Evolutionary conservation across 2,797 vertebrate genomes (phyloP).

Genomic region (Macroramphosus scolopax): DNA sequence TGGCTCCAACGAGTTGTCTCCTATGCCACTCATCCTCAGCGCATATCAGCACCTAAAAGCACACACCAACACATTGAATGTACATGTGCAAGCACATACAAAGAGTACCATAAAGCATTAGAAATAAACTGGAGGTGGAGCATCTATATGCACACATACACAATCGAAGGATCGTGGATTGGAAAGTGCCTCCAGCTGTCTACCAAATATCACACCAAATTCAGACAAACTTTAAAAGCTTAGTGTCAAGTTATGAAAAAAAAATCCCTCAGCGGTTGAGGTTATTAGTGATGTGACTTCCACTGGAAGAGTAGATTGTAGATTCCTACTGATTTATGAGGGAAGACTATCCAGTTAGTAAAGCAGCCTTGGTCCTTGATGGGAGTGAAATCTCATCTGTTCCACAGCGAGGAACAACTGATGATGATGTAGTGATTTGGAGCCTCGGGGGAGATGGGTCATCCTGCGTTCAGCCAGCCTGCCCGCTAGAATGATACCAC

Average conservation of each 20-base stretch:
- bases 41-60: slow-evolving; percentile 87
- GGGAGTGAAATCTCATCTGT: slow-evolving; percentile 73
- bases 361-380: slow-evolving; percentile 62
- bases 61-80: slow-evolving; percentile 10
- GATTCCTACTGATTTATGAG: slow-evolving; percentile 53
- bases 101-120: slow-evolving; percentile 5
- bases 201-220: slow-evolving; percentile 16
- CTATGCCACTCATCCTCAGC: slow-evolving; percentile 92
- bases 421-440: slow-evolving; percentile 79
- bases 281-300: slow-evolving; percentile 40
- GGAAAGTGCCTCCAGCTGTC: slow-evolving; percentile 1
- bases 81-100: neutral
- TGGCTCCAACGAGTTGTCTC: slow-evolving; percentile 90
- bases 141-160: slow-evolving; percentile 1
- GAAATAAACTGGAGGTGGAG: slow-evolving; percentile 2
- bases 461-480: slow-evolving; percentile 73
- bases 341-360: slow-evolving; percentile 50
- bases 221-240: slow-evolving; percentile 24
- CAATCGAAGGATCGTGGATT: slow-evolving; percentile 24
- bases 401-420: slow-evolving; percentile 71
- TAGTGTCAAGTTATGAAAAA: slow-evolving; percentile 9
- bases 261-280: slow-evolving; percentile 9
- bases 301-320: slow-evolving; percentile 21
- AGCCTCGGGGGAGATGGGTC: slow-evolving; percentile 78
- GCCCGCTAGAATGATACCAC: slow-evolving; percentile 48